Percentiles rank a stretch among this genome's conserved stretches.
These are phyloP conservation scores for Diarsia mendica DNA, from an alignment of 2,888 invertebrate species.

Conservation along the genomic window DNA sequence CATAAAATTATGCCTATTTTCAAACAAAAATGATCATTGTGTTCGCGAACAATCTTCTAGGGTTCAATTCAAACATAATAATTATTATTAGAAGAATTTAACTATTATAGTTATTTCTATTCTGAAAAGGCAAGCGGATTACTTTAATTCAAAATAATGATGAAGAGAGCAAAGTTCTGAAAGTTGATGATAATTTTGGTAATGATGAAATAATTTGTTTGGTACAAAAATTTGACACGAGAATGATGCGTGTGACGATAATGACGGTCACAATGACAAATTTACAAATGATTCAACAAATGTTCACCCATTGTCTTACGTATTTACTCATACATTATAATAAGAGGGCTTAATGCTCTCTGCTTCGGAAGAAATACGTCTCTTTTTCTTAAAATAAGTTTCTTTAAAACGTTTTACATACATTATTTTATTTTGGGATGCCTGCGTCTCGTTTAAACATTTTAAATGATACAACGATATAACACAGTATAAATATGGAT, in stretches of 20 bases:
- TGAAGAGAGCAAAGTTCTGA: slow-evolving; percentile 33
- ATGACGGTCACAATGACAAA: slow-evolving; percentile 41
- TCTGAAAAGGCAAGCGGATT: neutral
- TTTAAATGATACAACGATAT: neutral
- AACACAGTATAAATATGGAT: too few species aligned
- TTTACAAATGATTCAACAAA: slow-evolving; percentile 37
- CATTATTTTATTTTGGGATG: slow-evolving; percentile 18
- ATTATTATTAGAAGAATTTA: neutral
- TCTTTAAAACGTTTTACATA: slow-evolving; percentile 5
- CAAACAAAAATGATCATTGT: neutral
- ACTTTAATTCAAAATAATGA: slow-evolving; percentile 9
- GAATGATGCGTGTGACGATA: slow-evolving; percentile 27
- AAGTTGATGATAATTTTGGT: slow-evolving; percentile 34
- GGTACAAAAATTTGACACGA: slow-evolving; percentile 17
- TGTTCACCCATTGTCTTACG: slow-evolving; percentile 30
- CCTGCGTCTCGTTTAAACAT: neutral
- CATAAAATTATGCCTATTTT: neutral
- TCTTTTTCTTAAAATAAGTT: slow-evolving; percentile 23
- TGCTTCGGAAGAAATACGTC: neutral
- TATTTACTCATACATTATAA: slow-evolving; percentile 21
- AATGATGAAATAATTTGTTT: slow-evolving; percentile 55
- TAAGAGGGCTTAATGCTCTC: slow-evolving; percentile 17
- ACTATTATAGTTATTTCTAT: neutral
- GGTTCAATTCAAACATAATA: neutral
- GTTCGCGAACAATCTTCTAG: neutral